These are phyloP conservation scores for Agrilus planipennis DNA, from an alignment of 1,140 invertebrate species.

Conservation along the genomic window DNA sequence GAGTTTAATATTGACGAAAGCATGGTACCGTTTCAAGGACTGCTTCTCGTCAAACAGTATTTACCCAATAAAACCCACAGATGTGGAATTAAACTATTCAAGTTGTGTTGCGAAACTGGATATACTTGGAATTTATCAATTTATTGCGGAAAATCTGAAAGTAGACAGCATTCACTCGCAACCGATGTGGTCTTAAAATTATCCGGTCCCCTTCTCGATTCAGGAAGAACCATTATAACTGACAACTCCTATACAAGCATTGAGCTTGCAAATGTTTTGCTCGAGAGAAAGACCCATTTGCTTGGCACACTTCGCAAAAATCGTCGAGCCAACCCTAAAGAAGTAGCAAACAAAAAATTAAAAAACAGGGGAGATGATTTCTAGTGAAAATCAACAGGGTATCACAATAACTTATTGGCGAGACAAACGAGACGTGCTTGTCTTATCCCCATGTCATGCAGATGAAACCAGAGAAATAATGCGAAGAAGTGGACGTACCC, in stretches of 20 bases:
- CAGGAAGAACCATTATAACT: constrained; percentile 28
- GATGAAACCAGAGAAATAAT: constrained; percentile 20
- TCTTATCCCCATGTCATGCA: constrained; percentile 26
- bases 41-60: constrained; percentile 24
- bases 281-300: constrained; percentile 27
- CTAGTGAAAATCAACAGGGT: constrained; percentile 25
- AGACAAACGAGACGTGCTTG: constrained; percentile 28
- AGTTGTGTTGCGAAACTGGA: constrained; percentile 15
- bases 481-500: constrained; percentile 17
- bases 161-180: constrained; percentile 8
- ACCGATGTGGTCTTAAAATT: constrained; percentile 22
- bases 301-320: constrained; percentile 27
- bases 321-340: constrained; percentile 20
- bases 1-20: constrained; percentile 19
- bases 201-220: constrained; percentile 22
- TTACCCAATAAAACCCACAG: constrained; percentile 16
- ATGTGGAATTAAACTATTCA: constrained; percentile 22
- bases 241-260: constrained; percentile 36
- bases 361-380: constrained; percentile 25
- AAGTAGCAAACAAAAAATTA: constrained; percentile 27
- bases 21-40: constrained; percentile 25
- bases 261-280: constrained; percentile 26
- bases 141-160: constrained; percentile 16
- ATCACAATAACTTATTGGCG: constrained; percentile 31
- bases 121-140: constrained; percentile 19